phyloP scores from a whole-genome alignment of 2,888 invertebrate species.

The Aporophyla lueneburgensis region DNA sequence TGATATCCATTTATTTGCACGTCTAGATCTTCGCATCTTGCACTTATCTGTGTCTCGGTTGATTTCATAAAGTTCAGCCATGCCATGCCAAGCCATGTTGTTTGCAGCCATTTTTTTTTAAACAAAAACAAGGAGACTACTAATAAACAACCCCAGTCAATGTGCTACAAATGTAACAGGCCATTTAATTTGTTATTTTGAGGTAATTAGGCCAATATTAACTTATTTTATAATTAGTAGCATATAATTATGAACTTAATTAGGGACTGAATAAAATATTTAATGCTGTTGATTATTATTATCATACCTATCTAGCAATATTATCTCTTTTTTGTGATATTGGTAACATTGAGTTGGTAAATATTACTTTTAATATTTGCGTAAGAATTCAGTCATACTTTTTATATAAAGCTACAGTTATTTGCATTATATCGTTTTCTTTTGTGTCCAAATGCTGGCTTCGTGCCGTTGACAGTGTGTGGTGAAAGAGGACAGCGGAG shows the following conservation, averaged over 20 bases:
- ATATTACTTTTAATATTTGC: neutral
- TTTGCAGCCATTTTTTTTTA: neutral
- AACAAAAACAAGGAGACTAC: neutral
- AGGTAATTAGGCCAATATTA: slow-evolving; percentile 8
- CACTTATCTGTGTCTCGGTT: too few relatives aligned
- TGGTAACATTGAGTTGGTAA: neutral
- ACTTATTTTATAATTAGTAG: slow-evolving; percentile 14
- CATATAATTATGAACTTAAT: slow-evolving; percentile 1
- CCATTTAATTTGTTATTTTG: slow-evolving; percentile 6
- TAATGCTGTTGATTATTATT: neutral
- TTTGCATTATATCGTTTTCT: slow-evolving; percentile 39
- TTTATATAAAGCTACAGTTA: slow-evolving; percentile 15
- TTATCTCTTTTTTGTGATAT: neutral
- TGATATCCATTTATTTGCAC: too few relatives aligned
- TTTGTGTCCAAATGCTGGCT: slow-evolving; percentile 46
- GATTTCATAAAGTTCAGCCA: too few relatives aligned
- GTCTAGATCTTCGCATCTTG: too few relatives aligned
- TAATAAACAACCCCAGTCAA: neutral
- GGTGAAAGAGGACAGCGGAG: slow-evolving; percentile 9
- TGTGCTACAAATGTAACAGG: neutral
- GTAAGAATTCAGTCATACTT: neutral
- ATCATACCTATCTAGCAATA: neutral
- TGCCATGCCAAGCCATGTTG: too few relatives aligned
- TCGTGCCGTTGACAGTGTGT: neutral
- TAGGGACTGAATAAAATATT: slow-evolving; percentile 1